Evolutionary conservation across 2,888 invertebrate genomes (phyloP).

Genomic region (Epinotia ramella): DNA sequence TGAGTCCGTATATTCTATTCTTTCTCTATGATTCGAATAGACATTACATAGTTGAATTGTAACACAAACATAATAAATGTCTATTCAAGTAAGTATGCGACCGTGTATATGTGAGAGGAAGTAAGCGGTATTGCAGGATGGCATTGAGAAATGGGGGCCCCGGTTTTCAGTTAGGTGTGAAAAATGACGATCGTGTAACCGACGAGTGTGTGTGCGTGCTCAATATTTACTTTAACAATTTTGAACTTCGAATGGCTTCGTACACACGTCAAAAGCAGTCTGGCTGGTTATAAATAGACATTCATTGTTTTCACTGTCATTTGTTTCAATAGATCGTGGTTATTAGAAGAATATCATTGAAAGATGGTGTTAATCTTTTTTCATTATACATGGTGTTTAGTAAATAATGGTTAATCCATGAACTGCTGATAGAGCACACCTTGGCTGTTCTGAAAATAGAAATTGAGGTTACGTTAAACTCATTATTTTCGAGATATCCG

Average conservation of each 20-base stretch:
- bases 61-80: too few species aligned
- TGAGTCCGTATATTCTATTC: too few species aligned
- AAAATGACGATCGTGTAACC: constrained; percentile 13
- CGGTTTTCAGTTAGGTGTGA: constrained; percentile 5
- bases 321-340: not conserved
- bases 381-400: too few species aligned
- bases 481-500: not conserved
- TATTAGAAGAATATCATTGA: too few species aligned
- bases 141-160: constrained; percentile 8
- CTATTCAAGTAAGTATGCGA: not conserved
- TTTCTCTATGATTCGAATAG: too few species aligned
- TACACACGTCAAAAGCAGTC: not conserved
- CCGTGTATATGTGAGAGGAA: not conserved
- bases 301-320: not conserved
- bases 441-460: too few species aligned
- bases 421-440: too few species aligned
- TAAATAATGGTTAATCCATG: too few species aligned
- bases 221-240: constrained; percentile 17
- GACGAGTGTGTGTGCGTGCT: not conserved
- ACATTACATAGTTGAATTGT: too few species aligned
- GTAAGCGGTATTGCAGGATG: not conserved
- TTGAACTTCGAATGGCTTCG: not conserved
- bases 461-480: not conserved
- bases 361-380: too few species aligned
- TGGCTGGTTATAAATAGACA: not conserved